Base-by-base conservation (phyloP, 2,888 invertebrate species). In the Gnatocerus cornutus region DNA sequence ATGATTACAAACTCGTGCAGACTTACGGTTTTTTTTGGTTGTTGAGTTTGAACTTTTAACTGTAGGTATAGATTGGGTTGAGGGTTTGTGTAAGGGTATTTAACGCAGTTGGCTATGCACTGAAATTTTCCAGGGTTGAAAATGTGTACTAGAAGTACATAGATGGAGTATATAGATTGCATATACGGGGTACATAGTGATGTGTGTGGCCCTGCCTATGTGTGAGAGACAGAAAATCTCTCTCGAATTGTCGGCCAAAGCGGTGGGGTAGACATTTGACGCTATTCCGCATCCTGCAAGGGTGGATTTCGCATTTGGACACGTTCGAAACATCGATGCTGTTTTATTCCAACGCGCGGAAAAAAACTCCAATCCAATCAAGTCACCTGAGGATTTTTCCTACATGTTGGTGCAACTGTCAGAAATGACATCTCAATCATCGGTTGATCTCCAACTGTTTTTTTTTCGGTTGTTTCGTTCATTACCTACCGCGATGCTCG, bases 61-160 rank as follows among this genome's bases (percentile, higher is more conserved):
- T 85, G 84, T 85, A 85, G 84, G 84, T 84, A 82, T 84, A 84
- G 84, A 81, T 41, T 80, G 82, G 84, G 83, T 83, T 81, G 76
- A 75, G 82, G 84, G 82, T 81, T 78, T 83, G 82, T 83, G 82
- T 81, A 76, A 77, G 80, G 84, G 82, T 80, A 78, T 82, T 82
- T 82, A 80, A 84, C 84, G 84, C 84, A 85, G 84, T 84, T 82
- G 81, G 84, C 84, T 84, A 84, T 84, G 82, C 83, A 85, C 84
- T 85, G 84, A 84, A 84, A 83, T 82, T 84, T 84, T 83, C 80
- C 81, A 75, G 78, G 80, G 78, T 74, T 75, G 77, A 77, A 77
- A 79, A 77, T 78, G 77, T 77, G 76, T 75, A 76, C 72, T 64
- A 48, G 52, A 70, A 56, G 71, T 71, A 77, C 72, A 77, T 75